phyloP scores from a whole-genome alignment of 2,888 invertebrate species.

The Dolomedes plantarius region DNA sequence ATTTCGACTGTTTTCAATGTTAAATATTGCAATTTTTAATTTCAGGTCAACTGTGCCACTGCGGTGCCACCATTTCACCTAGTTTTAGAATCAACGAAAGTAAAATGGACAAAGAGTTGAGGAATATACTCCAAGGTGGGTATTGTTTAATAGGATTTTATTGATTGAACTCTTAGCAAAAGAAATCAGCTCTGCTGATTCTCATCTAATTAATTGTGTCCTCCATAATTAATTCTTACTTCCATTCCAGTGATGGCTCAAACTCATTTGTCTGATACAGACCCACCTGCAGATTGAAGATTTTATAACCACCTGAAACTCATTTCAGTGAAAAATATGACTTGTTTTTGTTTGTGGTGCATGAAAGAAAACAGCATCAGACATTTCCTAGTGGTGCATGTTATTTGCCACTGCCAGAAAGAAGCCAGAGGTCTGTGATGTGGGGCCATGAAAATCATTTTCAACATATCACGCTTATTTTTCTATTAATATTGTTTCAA shows the following conservation, averaged over 20 bases:
- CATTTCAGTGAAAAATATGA: no score
- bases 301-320: no score
- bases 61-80: slow-evolving; percentile 64
- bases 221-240: no score
- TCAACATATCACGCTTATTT: slow-evolving; percentile 11
- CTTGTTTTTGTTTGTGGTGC: background rate
- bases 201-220: no score
- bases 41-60: slow-evolving; percentile 56
- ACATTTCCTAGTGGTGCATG: no score
- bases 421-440: background rate
- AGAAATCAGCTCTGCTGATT: background rate
- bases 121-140: background rate
- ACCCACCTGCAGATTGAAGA: no score
- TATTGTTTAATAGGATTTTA: background rate
- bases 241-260: no score
- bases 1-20: no score
- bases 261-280: no score
- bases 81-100: slow-evolving; percentile 62
- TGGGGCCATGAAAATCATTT: slow-evolving; percentile 4
- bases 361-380: background rate
- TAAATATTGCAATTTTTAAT: no score
- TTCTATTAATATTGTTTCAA: background rate
- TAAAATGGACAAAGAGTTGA: slow-evolving; percentile 54
- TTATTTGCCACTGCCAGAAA: no score
- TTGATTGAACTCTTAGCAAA: background rate